Base-by-base conservation (phyloP, 2,888 invertebrate species). In the Rhagium mordax region DNA sequence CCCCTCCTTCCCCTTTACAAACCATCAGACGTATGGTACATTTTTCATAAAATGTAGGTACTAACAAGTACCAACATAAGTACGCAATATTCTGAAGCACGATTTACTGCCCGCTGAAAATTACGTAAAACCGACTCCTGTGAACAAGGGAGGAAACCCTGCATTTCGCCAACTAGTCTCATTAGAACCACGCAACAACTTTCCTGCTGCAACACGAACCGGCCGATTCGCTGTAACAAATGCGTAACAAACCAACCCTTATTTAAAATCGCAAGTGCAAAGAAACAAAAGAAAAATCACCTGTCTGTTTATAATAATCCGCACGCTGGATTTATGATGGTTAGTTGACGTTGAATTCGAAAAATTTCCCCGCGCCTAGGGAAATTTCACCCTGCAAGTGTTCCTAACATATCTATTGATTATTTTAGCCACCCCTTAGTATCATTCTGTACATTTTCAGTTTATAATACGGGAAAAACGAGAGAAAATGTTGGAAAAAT, bases 331-430 rank as follows among this genome's bases (percentile, higher is more conserved):
- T 41, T 41, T n/a, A 41, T n/a, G 0, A 1, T n/a, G 13, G 1
- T n/a, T n/a, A 41, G 41, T 41, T 8, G 41, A 13, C 13, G 41
- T 41, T 6, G 41, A 13, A 13, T 41, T 41, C n/a, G 1, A 41
- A 41, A 33, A 41, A 41, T 41, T 33, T 41, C 57, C 57, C 60
- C 62, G 18, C 41, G 57, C 29, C 71, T 75, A 75, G 75, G 75
- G 77, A 76, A 62, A 74, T 84, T 85, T 84, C 80, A 73, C 75
- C 75, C 71, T 69, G 67, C 64, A 74, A 81, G 79, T 80, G 83
- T 84, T 82, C 78, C 78, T 78, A 81, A 79, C 83, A 78, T 75
- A 80, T 82, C 83, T 85, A 85, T 85, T 85, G 85, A 85, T 85
- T 67, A 65, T 67, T 85, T 84, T 82, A 79, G 80, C 82, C 84